These are phyloP conservation scores for Paramormyrops hopkinsi DNA, from an alignment of 2,797 vertebrate species.

Conservation along the genomic window DNA sequence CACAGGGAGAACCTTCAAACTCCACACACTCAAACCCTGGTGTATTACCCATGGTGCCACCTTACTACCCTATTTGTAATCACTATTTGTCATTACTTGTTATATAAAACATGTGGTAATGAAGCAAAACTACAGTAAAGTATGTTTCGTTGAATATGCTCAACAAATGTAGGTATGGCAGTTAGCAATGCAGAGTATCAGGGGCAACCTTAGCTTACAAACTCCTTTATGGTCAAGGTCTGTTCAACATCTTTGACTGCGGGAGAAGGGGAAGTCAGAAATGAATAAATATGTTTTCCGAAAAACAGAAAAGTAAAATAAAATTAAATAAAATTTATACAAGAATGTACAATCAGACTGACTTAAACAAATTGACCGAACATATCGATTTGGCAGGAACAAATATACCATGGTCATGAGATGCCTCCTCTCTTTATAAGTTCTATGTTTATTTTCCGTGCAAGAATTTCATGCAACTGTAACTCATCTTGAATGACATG, in stretches of 20 bases:
- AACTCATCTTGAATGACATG: neutral
- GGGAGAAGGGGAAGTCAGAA: neutral
- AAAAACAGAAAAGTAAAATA: neutral
- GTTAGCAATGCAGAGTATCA: neutral
- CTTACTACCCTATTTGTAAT: neutral
- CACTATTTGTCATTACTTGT: neutral
- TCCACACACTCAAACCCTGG: neutral
- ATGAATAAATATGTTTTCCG: neutral
- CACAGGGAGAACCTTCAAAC: neutral
- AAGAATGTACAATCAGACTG: neutral
- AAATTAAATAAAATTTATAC: neutral
- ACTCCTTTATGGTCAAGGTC: neutral
- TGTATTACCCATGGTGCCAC: neutral
- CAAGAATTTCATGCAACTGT: neutral
- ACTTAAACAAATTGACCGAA: neutral
- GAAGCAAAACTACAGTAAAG: neutral
- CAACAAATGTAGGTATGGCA: neutral
- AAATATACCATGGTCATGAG: neutral
- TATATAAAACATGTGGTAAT: neutral
- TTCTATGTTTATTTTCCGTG: neutral
- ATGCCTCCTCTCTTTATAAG: neutral
- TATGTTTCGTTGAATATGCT: neutral
- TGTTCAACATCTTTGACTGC: neutral
- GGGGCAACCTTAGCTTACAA: neutral
- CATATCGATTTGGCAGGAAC: neutral